These are phyloP conservation scores for Tragelaphus imberbis DNA, from an alignment of 2,113 vertebrate species.

Conservation along the genomic window DNA sequence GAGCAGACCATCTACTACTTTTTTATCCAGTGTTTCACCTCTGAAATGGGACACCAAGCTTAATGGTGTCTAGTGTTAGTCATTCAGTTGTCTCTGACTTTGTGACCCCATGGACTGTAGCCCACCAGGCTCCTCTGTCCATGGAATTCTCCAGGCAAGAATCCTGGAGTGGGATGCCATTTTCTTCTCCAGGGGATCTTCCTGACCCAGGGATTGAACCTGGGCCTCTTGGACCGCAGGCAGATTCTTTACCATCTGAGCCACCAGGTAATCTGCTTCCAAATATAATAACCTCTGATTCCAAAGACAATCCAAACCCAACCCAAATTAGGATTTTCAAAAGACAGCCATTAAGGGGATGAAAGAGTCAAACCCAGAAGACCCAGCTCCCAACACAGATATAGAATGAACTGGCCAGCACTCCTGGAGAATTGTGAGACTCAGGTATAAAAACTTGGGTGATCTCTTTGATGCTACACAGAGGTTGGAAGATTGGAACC, in stretches of 20 bases:
- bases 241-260: background rate
- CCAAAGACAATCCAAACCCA: background rate
- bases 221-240: background rate
- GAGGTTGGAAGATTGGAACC: too few species aligned
- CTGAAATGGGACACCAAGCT: background rate
- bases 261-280: background rate
- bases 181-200: background rate
- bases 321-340: background rate
- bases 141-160: background rate
- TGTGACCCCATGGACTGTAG: background rate
- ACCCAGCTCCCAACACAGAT: background rate
- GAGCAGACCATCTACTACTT: accelerated
- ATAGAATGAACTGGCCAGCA: background rate
- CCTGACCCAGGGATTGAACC: background rate
- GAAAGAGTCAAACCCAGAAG: background rate
- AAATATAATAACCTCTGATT: background rate
- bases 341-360: background rate
- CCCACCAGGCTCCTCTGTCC: background rate
- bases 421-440: background rate
- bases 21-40: background rate
- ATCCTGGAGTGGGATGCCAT: background rate
- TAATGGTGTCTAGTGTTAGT: background rate
- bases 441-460: accelerated
- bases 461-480: accelerated
- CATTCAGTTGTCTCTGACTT: background rate